Percentiles rank a stretch among this genome's conserved stretches.
Evolutionary conservation across 2,113 vertebrate genomes (phyloP).

Genomic region (Antigone vipio): DNA sequence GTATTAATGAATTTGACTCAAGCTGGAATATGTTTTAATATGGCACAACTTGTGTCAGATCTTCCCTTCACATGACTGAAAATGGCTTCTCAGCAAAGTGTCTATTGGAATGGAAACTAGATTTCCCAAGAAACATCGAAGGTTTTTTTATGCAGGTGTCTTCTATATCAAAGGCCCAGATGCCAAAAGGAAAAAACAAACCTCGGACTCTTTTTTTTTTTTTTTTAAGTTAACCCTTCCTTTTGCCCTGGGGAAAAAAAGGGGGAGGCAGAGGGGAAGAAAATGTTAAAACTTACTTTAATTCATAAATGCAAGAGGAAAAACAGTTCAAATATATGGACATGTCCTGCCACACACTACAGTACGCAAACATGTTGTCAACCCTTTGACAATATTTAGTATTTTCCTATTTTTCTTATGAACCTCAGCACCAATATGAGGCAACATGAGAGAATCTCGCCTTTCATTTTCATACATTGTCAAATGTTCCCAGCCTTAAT

Average conservation of each 20-base stretch:
- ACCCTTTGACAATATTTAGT: neutral
- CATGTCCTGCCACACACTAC: fast-evolving
- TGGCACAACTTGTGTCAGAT: neutral
- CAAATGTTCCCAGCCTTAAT: neutral
- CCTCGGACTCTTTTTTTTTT: too few relatives aligned
- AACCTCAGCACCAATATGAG: neutral
- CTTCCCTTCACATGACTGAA: neutral
- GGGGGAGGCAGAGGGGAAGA: fast-evolving
- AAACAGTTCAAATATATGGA: neutral
- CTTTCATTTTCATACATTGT: neutral
- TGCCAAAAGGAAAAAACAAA: neutral
- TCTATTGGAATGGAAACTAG: neutral
- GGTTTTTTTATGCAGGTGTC: neutral
- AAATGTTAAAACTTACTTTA: neutral
- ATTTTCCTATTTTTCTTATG: neutral
- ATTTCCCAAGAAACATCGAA: neutral
- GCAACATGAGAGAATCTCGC: neutral
- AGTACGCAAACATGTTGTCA: neutral
- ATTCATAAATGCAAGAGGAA: neutral
- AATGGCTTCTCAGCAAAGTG: neutral
- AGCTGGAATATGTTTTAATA: neutral
- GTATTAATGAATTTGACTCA: neutral
- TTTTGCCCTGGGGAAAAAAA: neutral
- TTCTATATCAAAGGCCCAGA: neutral
- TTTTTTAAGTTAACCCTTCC: neutral